Evolutionary conservation across 2,888 invertebrate genomes (phyloP), one percentile per base, ranked within the genome.

Genomic region (Ectemnius cavifrons): DNA sequence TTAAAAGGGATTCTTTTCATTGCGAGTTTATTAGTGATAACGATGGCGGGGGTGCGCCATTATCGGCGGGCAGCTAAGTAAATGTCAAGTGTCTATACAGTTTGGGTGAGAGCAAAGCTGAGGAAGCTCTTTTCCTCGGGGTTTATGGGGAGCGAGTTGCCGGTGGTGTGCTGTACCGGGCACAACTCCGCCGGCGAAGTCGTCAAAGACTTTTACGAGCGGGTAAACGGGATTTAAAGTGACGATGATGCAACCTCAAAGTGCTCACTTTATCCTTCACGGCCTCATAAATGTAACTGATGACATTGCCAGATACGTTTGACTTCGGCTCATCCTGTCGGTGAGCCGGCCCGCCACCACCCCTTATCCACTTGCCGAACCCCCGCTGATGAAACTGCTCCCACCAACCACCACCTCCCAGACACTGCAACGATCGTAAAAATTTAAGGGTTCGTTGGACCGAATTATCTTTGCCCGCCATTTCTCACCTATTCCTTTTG

Each of bases 171-270:
- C 82, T 81, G 78, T 84, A 84, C 84, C 80, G 83, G 84, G 37
- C 37, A 37, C 80, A 83, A 85, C 87, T 83, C 86, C 75, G 76
- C 75, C 37, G 85, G 89, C 88, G 80, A 89, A 90, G 90, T 90
- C 91, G 90, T 91, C 90, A 91, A 90, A 90, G 89, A 87, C 89
- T 90, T 90, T 90, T 90, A 90, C 90, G 91, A 91, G 88, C 90
- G 86, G 84, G 84, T 89, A 90, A 89, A 91, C 90, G 89, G 90
- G 90, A 91, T 91, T 91, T 91, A 91, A 91, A 91, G 91, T 89
- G 91, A 90, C 90, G 90, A 91, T 90, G 90, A 90, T 90, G 90
- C 90, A 90, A 91, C 90, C 90, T 89, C 90, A 89, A 90, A 89
- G 89, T 91, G 89, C 89, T 90, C 90, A 88, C 88, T 90, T 89